Evolutionary conservation across 2,113 vertebrate species (phyloP), one percentile per base, ranked within the genome.

Genomic region (Labeo rohita): DNA sequence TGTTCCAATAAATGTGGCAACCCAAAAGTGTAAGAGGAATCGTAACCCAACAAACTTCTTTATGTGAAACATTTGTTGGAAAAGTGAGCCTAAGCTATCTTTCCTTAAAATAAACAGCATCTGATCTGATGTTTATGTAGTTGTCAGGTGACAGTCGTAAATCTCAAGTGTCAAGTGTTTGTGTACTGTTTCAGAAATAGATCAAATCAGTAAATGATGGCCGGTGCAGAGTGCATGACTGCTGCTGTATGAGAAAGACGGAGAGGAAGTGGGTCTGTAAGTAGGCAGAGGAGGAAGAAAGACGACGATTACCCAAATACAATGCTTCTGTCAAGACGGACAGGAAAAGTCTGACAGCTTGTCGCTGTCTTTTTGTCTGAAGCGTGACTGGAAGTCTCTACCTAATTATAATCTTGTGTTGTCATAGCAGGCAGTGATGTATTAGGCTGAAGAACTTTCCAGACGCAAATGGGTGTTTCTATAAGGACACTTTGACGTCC

Each of bases 241-340:
- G 59, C 79, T 78, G 79, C 86, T 88, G 47, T 61, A 49, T 85
- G 88, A 78, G 83, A 78, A 86, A 82, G 72, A 79, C 45, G 16
- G 80, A 49, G 18, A n/a, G 80, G 65, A 81, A 79, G 75, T 66
- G 66, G 72, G 77, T 23, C 82, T 73, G 36, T 73, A 54, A 87
- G 88, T 89, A 78, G 85, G 88, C 88, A 87, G 83, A 75, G 54
- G 59, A 87, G 61, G 82, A 81, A 85, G 39, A 59, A 80, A 36
- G 78, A 73, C 43, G 85, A 85, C 54, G 76, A 89, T 78, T 82
- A 59, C 72, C 56, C 28, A 74, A 79, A 81, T 70, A 87, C 88
- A 89, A 89, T 82, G 88, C 70, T 81, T 72, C 77, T 85, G 88
- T 85, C 88, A 85, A 89, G 49, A 66, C 49, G 34, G 47, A 76